phyloP scores from a whole-genome alignment of 1,140 invertebrate genomes.

The Gonatopus flavifemur region DNA sequence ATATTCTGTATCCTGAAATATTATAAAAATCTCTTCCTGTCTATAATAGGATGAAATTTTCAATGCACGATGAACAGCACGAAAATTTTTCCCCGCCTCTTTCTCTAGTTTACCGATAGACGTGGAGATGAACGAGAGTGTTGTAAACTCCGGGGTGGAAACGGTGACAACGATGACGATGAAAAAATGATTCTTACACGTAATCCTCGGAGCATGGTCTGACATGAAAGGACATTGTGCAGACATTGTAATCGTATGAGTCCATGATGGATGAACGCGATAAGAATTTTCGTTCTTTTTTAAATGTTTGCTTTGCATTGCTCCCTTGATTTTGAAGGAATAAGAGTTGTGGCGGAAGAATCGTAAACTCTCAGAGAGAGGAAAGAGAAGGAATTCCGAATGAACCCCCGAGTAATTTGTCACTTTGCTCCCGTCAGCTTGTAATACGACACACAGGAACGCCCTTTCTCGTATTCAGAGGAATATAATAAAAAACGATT shows the following conservation, averaged over 20 bases:
- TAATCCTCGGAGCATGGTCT: constrained; percentile 19
- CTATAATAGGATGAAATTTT: too few relatives aligned
- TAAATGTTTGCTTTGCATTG: too few relatives aligned
- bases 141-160: constrained; percentile 31
- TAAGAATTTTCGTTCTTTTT: too few relatives aligned
- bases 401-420: constrained; percentile 44
- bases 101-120: too few relatives aligned
- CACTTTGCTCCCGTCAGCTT: constrained; percentile 33
- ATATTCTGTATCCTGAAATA: too few relatives aligned
- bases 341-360: too few relatives aligned
- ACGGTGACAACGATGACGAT: too few relatives aligned
- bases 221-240: constrained; percentile 40
- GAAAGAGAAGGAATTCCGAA: constrained; percentile 34
- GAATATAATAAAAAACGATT: constrained; percentile 38
- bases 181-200: constrained; percentile 20
- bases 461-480: constrained; percentile 33
- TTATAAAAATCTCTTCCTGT: too few relatives aligned
- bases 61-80: neutral
- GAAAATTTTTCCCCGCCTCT: too few relatives aligned
- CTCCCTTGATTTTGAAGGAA: too few relatives aligned
- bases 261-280: constrained; percentile 48
- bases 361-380: too few relatives aligned
- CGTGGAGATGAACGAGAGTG: constrained; percentile 18
- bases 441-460: constrained; percentile 25
- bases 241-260: constrained; percentile 42